phyloP scores from a whole-genome alignment of 2,888 invertebrate genomes.

The Drosophila antonietae region DNA sequence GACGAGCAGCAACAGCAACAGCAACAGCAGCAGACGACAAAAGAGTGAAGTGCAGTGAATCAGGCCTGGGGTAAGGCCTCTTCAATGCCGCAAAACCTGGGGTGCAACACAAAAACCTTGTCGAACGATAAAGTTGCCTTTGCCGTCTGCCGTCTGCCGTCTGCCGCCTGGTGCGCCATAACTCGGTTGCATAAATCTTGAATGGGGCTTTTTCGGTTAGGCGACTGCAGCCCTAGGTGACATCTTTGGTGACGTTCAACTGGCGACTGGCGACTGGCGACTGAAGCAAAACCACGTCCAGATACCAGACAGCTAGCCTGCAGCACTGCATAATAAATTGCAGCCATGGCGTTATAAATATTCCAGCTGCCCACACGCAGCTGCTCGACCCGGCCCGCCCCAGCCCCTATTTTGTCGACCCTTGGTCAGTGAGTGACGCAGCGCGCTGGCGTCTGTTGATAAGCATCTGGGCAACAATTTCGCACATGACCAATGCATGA shows the following conservation, averaged over 20 bases:
- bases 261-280: conserved; percentile 40
- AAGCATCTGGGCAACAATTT: conserved; percentile 81
- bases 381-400: conserved; percentile 1
- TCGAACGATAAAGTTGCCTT: conserved; percentile 68
- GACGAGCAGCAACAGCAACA: conserved; percentile 6
- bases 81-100: conserved; percentile 30
- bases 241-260: conserved; percentile 71
- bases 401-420: background rate
- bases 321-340: conserved; percentile 82
- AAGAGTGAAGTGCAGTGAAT: conserved; percentile 21
- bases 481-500: conserved; percentile 77
- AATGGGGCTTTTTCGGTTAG: conserved; percentile 36
- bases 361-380: conserved; percentile 47
- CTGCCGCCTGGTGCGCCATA: conserved; percentile 65
- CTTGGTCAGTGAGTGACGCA: conserved; percentile 25
- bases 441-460: conserved; percentile 61
- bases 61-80: conserved; percentile 14
- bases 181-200: conserved; percentile 80
- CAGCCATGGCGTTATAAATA: conserved; percentile 81
- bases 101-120: conserved; percentile 18
- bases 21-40: conserved; percentile 4
- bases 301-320: conserved; percentile 45
- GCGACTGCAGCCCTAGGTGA: conserved; percentile 67
- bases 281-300: conserved; percentile 27
- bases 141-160: background rate